Conservation (phyloP, 2,888 invertebrate genomes). For the Sinohyriopsis cumingii region DNA sequence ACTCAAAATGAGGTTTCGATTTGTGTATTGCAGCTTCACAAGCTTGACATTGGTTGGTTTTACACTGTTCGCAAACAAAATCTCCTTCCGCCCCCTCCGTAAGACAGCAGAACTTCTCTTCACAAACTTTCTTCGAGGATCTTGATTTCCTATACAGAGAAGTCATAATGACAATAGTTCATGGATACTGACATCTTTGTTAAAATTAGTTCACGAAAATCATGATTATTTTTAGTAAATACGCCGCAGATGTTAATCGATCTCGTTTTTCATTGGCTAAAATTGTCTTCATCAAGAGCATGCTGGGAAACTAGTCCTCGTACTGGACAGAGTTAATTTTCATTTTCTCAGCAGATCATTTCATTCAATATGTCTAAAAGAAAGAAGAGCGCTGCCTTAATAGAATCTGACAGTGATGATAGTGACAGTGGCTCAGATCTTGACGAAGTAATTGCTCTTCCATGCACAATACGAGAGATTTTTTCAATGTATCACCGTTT, state of each 20-base stretch:
- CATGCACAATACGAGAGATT: background rate
- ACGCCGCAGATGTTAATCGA: too few relatives aligned
- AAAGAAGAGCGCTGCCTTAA: constrained; percentile 66
- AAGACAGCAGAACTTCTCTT: constrained; percentile 65
- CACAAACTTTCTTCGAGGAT: constrained; percentile 61
- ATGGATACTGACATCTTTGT: background rate
- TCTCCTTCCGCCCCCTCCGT: constrained; percentile 61
- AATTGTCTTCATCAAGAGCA: constrained; percentile 14
- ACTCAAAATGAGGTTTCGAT: constrained; percentile 56
- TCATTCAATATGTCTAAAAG: constrained; percentile 63
- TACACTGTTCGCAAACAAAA: constrained; percentile 68
- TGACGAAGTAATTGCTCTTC: constrained; percentile 59
- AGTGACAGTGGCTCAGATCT: constrained; percentile 69
- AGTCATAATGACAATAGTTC: constrained; percentile 38
- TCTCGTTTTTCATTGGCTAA: too few relatives aligned
- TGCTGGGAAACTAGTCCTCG: constrained; percentile 29
- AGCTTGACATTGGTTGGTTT: constrained; percentile 66
- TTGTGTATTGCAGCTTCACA: constrained; percentile 69
- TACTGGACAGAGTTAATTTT: constrained; percentile 2
- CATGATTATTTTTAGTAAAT: too few relatives aligned
- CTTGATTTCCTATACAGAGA: constrained; percentile 49
- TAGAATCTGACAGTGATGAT: constrained; percentile 69
- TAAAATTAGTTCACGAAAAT: too few relatives aligned
- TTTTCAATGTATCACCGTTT: too few relatives aligned
- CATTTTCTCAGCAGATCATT: background rate